Percentiles rank a stretch among this genome's conserved stretches.
These are phyloP conservation scores for Tapirus terrestris DNA, from an alignment of 2,113 vertebrate genomes.

Conservation along the genomic window DNA sequence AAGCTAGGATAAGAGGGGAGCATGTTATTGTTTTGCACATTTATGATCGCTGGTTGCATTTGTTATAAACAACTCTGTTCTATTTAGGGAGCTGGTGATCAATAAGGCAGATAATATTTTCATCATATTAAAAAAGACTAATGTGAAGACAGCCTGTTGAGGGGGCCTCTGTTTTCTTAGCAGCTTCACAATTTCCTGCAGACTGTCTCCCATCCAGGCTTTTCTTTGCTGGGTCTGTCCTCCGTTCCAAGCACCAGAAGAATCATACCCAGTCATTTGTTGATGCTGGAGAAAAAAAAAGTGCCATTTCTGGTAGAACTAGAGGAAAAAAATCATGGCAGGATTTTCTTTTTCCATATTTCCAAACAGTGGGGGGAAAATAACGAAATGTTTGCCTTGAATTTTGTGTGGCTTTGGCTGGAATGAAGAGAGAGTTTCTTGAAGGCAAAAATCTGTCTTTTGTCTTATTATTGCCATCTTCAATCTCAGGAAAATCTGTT, in stretches of 20 bases:
- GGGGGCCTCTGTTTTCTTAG: conserved; percentile 75
- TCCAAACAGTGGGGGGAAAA: conserved; percentile 79
- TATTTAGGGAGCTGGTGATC: conserved; percentile 64
- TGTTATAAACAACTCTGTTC: conserved; percentile 48
- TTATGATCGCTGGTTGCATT: conserved; percentile 29
- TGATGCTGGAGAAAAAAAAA: background rate
- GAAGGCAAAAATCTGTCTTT: conserved; percentile 83
- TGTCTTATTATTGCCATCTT: conserved; percentile 81
- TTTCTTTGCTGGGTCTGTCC: conserved; percentile 35
- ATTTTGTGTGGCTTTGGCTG: conserved; percentile 72
- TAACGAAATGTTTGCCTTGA: conserved; percentile 73
- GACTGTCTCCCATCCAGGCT: conserved; percentile 43
- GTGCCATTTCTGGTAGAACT: conserved; percentile 41
- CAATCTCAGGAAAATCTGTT: conserved; percentile 80
- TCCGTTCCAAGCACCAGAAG: conserved; percentile 64
- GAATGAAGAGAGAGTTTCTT: conserved; percentile 61
- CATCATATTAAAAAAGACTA: conserved; percentile 58
- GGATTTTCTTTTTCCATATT: conserved; percentile 74
- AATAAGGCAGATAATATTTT: conserved; percentile 70
- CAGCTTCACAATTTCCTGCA: conserved; percentile 73
- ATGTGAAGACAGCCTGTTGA: conserved; percentile 50
- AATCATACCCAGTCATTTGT: conserved; percentile 53
- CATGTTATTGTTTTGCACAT: background rate
- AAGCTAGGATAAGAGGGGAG: background rate
- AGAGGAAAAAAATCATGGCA: conserved; percentile 49